These are phyloP conservation scores for Hemitrygon akajei DNA, from an alignment of 2,797 vertebrate species.

Conservation along the genomic window DNA sequence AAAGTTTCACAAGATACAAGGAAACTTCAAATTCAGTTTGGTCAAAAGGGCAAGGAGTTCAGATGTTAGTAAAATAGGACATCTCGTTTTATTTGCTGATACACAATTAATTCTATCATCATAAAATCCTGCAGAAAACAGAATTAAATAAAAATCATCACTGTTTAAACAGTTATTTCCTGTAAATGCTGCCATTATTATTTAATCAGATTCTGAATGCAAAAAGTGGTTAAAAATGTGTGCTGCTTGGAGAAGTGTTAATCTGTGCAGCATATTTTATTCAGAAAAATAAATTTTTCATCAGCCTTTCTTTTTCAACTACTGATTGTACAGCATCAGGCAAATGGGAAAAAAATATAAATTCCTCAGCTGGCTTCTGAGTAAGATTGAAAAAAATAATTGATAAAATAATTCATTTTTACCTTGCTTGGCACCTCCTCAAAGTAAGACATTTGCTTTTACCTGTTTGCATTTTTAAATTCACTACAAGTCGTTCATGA, in stretches of 20 bases:
- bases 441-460: not conserved
- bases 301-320: constrained; percentile 30
- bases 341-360: constrained; percentile 17
- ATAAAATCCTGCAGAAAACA: constrained; percentile 47
- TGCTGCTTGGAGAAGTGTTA: constrained; percentile 10
- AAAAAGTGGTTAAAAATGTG: constrained; percentile 2
- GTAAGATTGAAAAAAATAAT: constrained; percentile 35
- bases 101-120: constrained; percentile 57
- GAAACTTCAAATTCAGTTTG: not conserved
- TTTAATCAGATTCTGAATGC: constrained; percentile 49
- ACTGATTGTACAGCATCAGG: constrained; percentile 16
- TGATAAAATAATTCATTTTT: constrained; percentile 36
- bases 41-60: constrained; percentile 44
- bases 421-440: not conserved
- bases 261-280: constrained; percentile 32
- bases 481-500: not conserved
- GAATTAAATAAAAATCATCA: constrained; percentile 51
- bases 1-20: constrained; percentile 45
- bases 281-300: constrained; percentile 37
- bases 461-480: constrained; percentile 18
- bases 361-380: constrained; percentile 11
- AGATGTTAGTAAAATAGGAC: constrained; percentile 56
- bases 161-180: constrained; percentile 35
- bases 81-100: constrained; percentile 53
- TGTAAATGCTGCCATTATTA: constrained; percentile 47